These are phyloP conservation scores for Timandra comae DNA, from an alignment of 2,888 invertebrate genomes.

Conservation along the genomic window DNA sequence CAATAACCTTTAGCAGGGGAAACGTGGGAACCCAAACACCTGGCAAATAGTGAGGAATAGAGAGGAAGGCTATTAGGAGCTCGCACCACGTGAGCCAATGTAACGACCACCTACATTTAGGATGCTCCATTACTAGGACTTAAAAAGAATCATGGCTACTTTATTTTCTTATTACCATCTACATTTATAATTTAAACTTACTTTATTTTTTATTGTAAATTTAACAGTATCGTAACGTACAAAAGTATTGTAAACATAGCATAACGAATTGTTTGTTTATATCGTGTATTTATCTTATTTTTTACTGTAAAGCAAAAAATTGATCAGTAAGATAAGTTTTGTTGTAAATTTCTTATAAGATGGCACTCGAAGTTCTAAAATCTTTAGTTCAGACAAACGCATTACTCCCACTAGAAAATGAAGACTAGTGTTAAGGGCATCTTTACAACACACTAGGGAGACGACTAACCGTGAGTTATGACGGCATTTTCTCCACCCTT, in stretches of 20 bases:
- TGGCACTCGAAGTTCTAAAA: constrained; percentile 28
- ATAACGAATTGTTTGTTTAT: too few species aligned
- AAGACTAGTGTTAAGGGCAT: constrained; percentile 75
- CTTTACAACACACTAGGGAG: constrained; percentile 72
- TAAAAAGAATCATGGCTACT: constrained; percentile 30
- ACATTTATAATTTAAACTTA: too few species aligned
- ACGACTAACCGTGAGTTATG: constrained; percentile 69
- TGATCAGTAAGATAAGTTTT: background rate
- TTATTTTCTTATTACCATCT: background rate
- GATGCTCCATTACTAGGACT: constrained; percentile 49
- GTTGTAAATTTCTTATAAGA: constrained; percentile 10
- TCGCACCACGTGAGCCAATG: constrained; percentile 56
- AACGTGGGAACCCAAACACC: constrained; percentile 65
- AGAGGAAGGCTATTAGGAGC: constrained; percentile 61
- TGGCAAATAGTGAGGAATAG: constrained; percentile 64
- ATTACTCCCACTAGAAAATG: constrained; percentile 60
- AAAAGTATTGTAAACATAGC: too few species aligned
- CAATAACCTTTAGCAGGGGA: constrained; percentile 69
- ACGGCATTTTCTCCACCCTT: constrained; percentile 70
- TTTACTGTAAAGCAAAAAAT: constrained; percentile 4
- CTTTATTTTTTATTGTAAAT: too few species aligned
- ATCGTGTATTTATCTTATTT: too few species aligned
- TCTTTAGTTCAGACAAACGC: constrained; percentile 41
- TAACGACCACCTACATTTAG: constrained; percentile 53
- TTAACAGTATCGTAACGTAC: too few species aligned